Evolutionary conservation across 92 coral and sea anemone species (phyloP), one percentile per base, ranked within the genome.

Genomic region (Pocillopora meandrina): DNA sequence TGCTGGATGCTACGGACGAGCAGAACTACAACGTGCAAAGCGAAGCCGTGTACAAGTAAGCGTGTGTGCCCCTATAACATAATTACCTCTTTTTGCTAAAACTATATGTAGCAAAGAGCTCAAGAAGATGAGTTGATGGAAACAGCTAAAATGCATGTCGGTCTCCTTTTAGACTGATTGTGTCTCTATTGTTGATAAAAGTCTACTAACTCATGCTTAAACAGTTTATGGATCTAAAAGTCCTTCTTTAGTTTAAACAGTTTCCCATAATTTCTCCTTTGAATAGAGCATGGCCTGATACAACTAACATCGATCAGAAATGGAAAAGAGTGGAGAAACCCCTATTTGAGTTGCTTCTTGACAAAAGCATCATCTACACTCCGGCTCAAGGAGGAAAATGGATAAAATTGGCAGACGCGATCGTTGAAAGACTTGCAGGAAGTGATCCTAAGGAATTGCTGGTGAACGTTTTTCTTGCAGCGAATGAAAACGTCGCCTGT

Each of bases 211-310:
- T 42, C 52, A 42, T 2, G 52, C 7, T 42, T 42, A 42, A 42
- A 7, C 8, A 42, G 52, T 42, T 34, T n/a, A 21, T 34, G 12
- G 56, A 68, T 47, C 18, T 68, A 19, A 31, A 31, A 23, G 18
- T 4, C 5, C 35, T 31, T 31, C n/a, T 14, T 70, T 36, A 34
- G 35, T 0, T 55, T 70, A 9, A 75, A 23, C 14, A 18, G 0
- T 61, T 31, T 77, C 3, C 18, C 47, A 18, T 74, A 21, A 47
- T 56, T 20, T 16, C 21, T 34, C 66, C 19, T 6, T 42, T 12
- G 18, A 14, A 3, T 19, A 83, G 86, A 67, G 95, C 95, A 5
- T 90, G 95, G 97, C 98, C 98, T 52, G 87, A 88, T 69, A 26
- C 82, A 1, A 47, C 35, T 9, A 52, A 36, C 15, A 92, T 93